Conservation (phyloP, 2,113 vertebrate species). For the Siphamia tubifer region DNA sequence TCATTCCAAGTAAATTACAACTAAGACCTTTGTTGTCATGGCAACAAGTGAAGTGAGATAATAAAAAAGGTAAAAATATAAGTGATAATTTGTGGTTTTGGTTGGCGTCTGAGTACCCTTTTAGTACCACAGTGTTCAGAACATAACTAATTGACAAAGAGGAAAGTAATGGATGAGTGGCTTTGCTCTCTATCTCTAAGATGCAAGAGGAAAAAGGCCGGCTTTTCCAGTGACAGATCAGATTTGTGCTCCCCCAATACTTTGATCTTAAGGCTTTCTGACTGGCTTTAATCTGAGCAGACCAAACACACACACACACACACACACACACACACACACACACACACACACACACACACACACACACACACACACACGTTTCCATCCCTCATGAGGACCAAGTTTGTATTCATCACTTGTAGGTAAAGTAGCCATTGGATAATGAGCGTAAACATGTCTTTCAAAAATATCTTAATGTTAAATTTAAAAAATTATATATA, state of each 20-base stretch:
- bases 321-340: background rate
- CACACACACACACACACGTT: background rate
- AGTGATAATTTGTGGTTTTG: no score
- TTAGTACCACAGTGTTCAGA: background rate
- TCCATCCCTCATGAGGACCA: no score
- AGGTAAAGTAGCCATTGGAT: no score
- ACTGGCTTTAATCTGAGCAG: constrained; percentile 69
- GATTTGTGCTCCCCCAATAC: constrained; percentile 55
- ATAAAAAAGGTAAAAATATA: no score
- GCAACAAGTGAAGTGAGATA: no score
- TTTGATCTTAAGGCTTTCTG: constrained; percentile 70
- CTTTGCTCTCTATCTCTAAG: constrained; percentile 14
- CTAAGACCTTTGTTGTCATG: no score
- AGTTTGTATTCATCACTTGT: no score
- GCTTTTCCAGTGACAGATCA: constrained; percentile 65
- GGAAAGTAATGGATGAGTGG: constrained; percentile 25
- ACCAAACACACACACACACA: constrained; percentile 3
- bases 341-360: constrained; percentile 2
- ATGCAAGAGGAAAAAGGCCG: constrained; percentile 39
- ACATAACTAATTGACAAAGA: background rate
- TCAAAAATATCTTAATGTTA: no score
- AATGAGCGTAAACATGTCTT: no score
- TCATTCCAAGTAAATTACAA: no score
- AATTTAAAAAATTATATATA: no score
- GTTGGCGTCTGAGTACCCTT: no score